Evolutionary conservation across 2,888 invertebrate species (phyloP).

Genomic region (Helleia helle): DNA sequence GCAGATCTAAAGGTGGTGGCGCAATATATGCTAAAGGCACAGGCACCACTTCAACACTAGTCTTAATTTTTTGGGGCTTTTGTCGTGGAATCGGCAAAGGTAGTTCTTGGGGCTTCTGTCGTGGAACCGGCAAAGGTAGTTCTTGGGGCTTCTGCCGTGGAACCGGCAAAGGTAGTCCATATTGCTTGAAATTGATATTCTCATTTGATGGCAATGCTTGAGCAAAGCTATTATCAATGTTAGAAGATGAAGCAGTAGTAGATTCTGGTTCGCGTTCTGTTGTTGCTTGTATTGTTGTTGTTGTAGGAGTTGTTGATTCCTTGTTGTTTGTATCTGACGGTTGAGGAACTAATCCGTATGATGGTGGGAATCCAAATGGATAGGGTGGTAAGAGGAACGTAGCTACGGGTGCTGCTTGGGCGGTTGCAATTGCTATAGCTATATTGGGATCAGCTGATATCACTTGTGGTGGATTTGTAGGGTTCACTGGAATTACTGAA

Average conservation of each 20-base stretch:
- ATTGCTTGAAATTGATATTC: constrained; percentile 44
- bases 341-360: constrained; percentile 42
- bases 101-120: too few relatives aligned
- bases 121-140: too few relatives aligned
- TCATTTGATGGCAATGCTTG: constrained; percentile 52
- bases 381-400: constrained; percentile 60
- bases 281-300: constrained; percentile 29
- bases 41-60: constrained; percentile 54
- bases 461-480: constrained; percentile 25
- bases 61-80: constrained; percentile 44
- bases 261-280: constrained; percentile 36
- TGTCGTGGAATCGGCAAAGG: constrained; percentile 14
- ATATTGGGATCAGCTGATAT: constrained; percentile 43
- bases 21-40: constrained; percentile 58
- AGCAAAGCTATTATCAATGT: constrained; percentile 45
- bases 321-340: constrained; percentile 40
- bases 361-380: constrained; percentile 54
- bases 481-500: constrained; percentile 18
- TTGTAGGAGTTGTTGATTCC: constrained; percentile 32
- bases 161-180: constrained; percentile 30
- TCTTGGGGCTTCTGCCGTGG: constrained; percentile 22
- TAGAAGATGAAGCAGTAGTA: constrained; percentile 45
- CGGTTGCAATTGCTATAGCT: constrained; percentile 58
- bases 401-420: constrained; percentile 58
- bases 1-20: constrained; percentile 43